A percentile compares a stretch with the other conserved stretches of the same genome.
phyloP scores from a whole-genome alignment of 1,140 invertebrate species.

The Macrocentrus cingulum region DNA sequence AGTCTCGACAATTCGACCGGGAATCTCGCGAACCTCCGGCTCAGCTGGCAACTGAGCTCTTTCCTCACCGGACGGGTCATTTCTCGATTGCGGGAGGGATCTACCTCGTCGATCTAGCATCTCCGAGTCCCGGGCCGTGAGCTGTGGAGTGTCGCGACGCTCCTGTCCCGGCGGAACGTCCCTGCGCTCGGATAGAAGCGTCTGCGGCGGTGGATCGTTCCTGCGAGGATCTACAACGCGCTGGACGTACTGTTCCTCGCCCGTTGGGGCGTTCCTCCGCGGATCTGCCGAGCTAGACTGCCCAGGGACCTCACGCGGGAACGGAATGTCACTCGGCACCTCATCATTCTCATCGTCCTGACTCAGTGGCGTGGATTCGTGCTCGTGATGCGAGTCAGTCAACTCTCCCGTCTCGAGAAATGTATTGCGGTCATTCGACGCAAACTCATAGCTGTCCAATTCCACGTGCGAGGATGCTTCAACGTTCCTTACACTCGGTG shows the following conservation, averaged over 20 bases:
- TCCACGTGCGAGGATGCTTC: conserved; percentile 26
- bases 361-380: conserved; percentile 44
- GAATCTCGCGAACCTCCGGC: conserved; percentile 46
- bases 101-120: conserved; percentile 47
- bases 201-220: conserved; percentile 53
- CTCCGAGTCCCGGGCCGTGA: conserved; percentile 37
- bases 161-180: conserved; percentile 54
- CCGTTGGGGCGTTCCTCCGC: conserved; percentile 53
- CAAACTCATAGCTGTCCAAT: conserved; percentile 55
- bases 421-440: conserved; percentile 55
- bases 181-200: conserved; percentile 39
- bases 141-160: conserved; percentile 32
- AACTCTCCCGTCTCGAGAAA: conserved; percentile 56
- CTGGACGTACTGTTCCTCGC: conserved; percentile 52
- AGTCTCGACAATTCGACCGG: conserved; percentile 37
- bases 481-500: background rate
- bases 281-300: conserved; percentile 51
- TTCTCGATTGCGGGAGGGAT: conserved; percentile 52
- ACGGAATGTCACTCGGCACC: conserved; percentile 56
- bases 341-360: conserved; percentile 58
- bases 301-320: conserved; percentile 53
- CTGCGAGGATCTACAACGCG: conserved; percentile 44
- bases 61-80: conserved; percentile 54
- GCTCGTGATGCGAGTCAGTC: conserved; percentile 54
- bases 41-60: conserved; percentile 32